These are phyloP conservation scores for Montipora sp. DNA, from an alignment of 64 coral and sea anemone genomes.

Conservation along the genomic window DNA sequence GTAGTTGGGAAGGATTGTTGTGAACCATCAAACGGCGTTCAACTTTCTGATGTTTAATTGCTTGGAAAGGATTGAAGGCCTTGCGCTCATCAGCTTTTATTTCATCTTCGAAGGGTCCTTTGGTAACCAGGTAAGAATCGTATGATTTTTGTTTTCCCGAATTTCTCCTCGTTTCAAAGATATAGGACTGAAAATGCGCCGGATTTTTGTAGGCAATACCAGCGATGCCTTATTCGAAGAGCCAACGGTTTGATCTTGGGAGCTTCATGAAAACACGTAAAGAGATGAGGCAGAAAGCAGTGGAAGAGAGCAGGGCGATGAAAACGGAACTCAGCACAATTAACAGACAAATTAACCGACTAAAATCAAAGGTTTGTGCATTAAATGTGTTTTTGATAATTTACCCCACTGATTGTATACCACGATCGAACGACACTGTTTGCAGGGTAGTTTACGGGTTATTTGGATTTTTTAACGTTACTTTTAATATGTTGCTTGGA, in stretches of 20 bases:
- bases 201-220: neutral
- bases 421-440: too few species aligned
- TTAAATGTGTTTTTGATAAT: conserved; percentile 7
- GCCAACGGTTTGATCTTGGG: neutral
- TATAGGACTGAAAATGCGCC: conserved; percentile 6
- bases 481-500: too few species aligned
- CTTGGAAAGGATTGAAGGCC: conserved; percentile 7
- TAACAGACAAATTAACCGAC: neutral
- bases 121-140: conserved; percentile 26
- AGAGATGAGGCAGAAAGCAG: neutral
- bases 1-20: neutral
- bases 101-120: neutral
- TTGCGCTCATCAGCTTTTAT: neutral
- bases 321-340: conserved; percentile 19
- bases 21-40: neutral
- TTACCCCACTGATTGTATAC: neutral
- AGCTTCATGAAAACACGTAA: conserved; percentile 1
- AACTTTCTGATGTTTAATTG: neutral
- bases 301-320: neutral
- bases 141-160: conserved; percentile 33
- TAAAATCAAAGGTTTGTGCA: conserved; percentile 18
- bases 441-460: too few species aligned
- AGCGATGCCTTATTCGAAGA: neutral
- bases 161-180: conserved; percentile 21
- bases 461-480: too few species aligned